These are phyloP conservation scores for Brachypterus glaber DNA, from an alignment of 2,888 invertebrate genomes.

Conservation along the genomic window DNA sequence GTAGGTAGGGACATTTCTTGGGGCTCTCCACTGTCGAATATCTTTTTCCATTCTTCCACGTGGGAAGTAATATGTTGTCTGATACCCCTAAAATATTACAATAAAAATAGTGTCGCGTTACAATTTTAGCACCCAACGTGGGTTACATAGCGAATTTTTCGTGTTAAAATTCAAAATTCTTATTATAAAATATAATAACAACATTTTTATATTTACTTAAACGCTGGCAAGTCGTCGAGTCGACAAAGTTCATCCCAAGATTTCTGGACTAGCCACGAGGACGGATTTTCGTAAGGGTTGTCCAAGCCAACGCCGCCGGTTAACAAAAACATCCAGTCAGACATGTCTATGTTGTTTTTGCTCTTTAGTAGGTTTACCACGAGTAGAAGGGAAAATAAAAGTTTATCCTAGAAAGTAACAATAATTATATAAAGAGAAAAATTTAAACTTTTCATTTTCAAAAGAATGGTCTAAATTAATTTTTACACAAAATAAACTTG, in stretches of 20 bases:
- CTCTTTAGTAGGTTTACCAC: constrained; percentile 60
- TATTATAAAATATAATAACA: too few relatives aligned
- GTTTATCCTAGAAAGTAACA: constrained; percentile 60
- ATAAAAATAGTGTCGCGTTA: too few relatives aligned
- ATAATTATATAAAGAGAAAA: background rate
- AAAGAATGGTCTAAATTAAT: background rate
- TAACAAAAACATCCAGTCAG: constrained; percentile 77
- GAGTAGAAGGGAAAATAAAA: constrained; percentile 74
- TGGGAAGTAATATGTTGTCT: constrained; percentile 53
- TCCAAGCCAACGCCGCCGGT: constrained; percentile 77
- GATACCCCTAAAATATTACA: constrained; percentile 45
- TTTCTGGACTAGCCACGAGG: constrained; percentile 59
- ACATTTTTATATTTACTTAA: constrained; percentile 34
- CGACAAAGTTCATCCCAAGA: constrained; percentile 74
- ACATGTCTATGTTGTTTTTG: constrained; percentile 48
- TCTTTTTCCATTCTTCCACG: constrained; percentile 55
- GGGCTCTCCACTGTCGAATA: constrained; percentile 68
- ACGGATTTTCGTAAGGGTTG: constrained; percentile 61
- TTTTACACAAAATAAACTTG: too few relatives aligned
- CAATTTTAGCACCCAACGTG: too few relatives aligned
- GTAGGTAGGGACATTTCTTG: constrained; percentile 58
- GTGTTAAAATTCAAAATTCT: too few relatives aligned
- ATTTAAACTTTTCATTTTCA: constrained; percentile 5
- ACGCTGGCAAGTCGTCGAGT: constrained; percentile 46
- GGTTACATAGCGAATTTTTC: too few relatives aligned